Base-by-base conservation (phyloP, 2,797 vertebrate species). In the Cottoperca gobio region DNA sequence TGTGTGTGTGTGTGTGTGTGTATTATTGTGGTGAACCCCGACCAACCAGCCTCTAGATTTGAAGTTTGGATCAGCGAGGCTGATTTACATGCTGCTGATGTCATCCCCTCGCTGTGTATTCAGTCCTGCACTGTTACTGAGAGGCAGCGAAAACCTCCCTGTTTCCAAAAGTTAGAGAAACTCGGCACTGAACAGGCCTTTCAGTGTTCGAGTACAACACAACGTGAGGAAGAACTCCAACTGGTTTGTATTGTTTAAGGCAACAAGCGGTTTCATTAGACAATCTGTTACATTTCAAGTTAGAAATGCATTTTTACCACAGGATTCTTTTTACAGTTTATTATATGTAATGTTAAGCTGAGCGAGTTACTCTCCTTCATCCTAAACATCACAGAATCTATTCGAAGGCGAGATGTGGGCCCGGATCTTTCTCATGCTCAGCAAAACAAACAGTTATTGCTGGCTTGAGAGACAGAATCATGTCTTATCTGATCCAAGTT, bases 401-500 rank as follows among this genome's bases (percentile, higher is more conserved):
- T 70, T 75, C 71, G 66, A 76, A 85, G 79, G 73, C 82, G 77
- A 76, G 85, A 92, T 91, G 86, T 71, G 82, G 86, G 86, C 70
- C 84, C 71, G 54, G 90, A 89, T 88, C 78, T 79, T 88, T 88
- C 90, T 86, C 89, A 67, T 82, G 84, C 76, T 76, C 84, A 82
- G 86, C 81, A 92, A 94, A 95, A 93, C 92, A 94, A 94, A 94
- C 91, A 92, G 43, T 80, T 83, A 64, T 16, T 69, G 78, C 87
- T 93, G 87, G 89, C 90, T 94, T 86, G 84, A 90, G 76, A 91
- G 89, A 66, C 81, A 79, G 87, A 92, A 89, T 84, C 55, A 83
- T 50, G 35, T 72, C 89, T 94, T 93, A 95, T 95, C 94, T 91
- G 93, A 95, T 94, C 81, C 73, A 76, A 84, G 78, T 69, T 74